Percentiles rank a stretch among this genome's conserved stretches.
Conservation (phyloP, 2,797 vertebrate species). For the Melopsittacus undulatus region DNA sequence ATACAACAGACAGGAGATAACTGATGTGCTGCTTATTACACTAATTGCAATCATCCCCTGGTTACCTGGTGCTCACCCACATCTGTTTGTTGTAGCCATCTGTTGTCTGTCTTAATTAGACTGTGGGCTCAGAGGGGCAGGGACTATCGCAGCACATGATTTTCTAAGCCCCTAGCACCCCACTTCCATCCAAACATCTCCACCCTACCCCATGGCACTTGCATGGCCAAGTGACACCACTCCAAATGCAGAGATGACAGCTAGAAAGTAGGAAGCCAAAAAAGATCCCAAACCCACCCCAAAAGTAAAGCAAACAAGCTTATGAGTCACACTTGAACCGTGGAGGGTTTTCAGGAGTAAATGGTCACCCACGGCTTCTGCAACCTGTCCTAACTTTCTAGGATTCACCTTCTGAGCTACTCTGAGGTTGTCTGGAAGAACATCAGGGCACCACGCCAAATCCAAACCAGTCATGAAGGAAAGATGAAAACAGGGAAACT, state of each 20-base stretch:
- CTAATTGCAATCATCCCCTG: constrained; percentile 39
- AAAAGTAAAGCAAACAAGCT: neutral
- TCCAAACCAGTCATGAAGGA: neutral
- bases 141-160: neutral
- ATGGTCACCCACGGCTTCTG: neutral
- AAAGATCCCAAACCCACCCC: too few species aligned
- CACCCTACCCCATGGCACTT: neutral
- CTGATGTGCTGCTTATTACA: constrained; percentile 13
- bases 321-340: rapidly evolving
- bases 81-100: constrained; percentile 6
- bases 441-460: rapidly evolving
- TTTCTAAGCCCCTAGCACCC: neutral
- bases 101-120: constrained; percentile 30
- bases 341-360: neutral
- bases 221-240: neutral
- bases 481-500: neutral
- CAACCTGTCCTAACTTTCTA: neutral
- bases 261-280: neutral
- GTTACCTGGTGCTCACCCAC: constrained; percentile 42
- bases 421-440: neutral
- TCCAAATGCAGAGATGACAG: neutral
- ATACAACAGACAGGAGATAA: neutral
- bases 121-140: neutral
- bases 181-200: neutral
- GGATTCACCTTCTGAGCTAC: neutral